Percentiles rank a stretch among this genome's conserved stretches.
phyloP scores from a whole-genome alignment of 2,113 vertebrate genomes.

The human region GRCh38 chr4:99545001-99545500 shows the following conservation, averaged over 20 bases:
- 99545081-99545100: not conserved
- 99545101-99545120: conserved; percentile 24
- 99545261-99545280: not conserved
- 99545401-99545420: not conserved
- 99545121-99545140: not conserved
- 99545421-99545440: not conserved
- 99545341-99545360: not conserved
- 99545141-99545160: not conserved
- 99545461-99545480: not conserved
- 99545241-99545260: not conserved
- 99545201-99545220: not conserved
- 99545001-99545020: not conserved
- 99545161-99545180: not conserved
- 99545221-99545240: not conserved
- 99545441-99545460: not conserved
- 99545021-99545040: not conserved
- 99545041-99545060: not conserved
- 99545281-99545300: not conserved
- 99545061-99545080: not conserved
- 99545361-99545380: not conserved
- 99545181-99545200: not conserved
- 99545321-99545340: not conserved
- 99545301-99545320: not conserved
- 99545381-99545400: not conserved
- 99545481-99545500: not conserved